Evolutionary conservation across 2,113 vertebrate species (phyloP).

Genomic region (Puma concolor): DNA sequence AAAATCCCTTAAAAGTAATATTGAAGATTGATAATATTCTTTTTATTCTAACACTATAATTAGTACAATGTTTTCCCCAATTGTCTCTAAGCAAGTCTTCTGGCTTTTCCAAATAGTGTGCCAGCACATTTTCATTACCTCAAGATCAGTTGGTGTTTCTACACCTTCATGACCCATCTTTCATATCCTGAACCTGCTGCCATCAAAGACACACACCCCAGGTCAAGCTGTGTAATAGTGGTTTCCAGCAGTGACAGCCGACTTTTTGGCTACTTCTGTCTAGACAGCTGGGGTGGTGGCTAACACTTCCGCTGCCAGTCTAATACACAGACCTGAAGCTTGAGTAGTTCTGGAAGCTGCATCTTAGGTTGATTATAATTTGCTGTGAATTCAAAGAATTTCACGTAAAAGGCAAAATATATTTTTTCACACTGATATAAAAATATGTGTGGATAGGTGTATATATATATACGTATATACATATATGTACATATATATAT

Average conservation of each 20-base stretch:
- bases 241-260: constrained; percentile 81
- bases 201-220: constrained; percentile 68
- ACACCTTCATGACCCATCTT: not conserved
- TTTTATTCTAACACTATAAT: not conserved
- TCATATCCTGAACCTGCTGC: constrained; percentile 60
- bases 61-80: not conserved
- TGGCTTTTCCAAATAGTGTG: not conserved
- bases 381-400: constrained; percentile 11
- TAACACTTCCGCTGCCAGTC: constrained; percentile 57
- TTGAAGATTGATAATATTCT: not conserved
- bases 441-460: too few species aligned
- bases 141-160: not conserved
- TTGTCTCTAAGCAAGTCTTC: not conserved
- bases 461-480: too few species aligned
- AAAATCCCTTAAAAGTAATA: not conserved
- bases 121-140: not conserved
- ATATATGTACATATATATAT: too few species aligned
- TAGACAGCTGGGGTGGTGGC: constrained; percentile 75
- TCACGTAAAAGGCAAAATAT: not conserved
- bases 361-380: constrained; percentile 76
- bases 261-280: constrained; percentile 78
- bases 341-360: constrained; percentile 66
- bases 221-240: constrained; percentile 69
- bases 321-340: constrained; percentile 71
- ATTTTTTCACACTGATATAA: not conserved